Base-by-base conservation (phyloP, 2,888 invertebrate genomes). In the Sminthurides aquaticus region DNA sequence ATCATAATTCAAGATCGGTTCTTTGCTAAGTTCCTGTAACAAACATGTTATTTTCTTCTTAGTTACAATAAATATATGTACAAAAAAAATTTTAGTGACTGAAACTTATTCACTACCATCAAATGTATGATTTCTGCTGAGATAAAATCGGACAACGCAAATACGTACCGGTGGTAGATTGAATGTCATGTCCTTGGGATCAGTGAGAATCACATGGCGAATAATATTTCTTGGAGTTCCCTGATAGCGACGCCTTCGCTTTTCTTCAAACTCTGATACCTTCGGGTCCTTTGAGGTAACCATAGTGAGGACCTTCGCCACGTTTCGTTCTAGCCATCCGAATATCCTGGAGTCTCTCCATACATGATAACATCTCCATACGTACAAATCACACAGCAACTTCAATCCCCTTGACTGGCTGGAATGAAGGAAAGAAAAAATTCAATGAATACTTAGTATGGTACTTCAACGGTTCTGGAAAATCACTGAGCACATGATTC, bases 261-360 rank as follows among this genome's bases (percentile, higher is more conserved):
- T 87, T 34, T 79, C 78, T 75, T 82, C 82, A 76, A 83, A 87
- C 56, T 86, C 86, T 66, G 81, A 81, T 0, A 86, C 80, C 20
- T 82, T 76, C 0, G 83, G 81, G 76, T 89, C 87, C 25, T 80
- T 79, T n/a, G 76, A 77, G 67, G 87, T 86, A 3, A 88, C 84
- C 62, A 84, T 80, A 71, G 85, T 83, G 56, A 90, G 76, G 5
- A 86, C 86, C 25, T 77, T 76, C 66, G 85, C 83, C 0, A 87
- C 88, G 77, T 87, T 88, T 62, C 80, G 81, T 76, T 91, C 90
- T 66, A 93, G 77, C 90, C 91, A 92, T 0, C 83, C 81, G 60
- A 91, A 76, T 59, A 89, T 82, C 67, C 85, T 86, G 22, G 84
- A 80, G 72, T 89, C 87, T 76, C 89, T 89, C 91, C 92, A 93